A percentile compares a stretch with the other conserved stretches of the same genome.
phyloP scores from a whole-genome alignment of 2,113 vertebrate genomes.

The Micronycteris hirsuta region DNA sequence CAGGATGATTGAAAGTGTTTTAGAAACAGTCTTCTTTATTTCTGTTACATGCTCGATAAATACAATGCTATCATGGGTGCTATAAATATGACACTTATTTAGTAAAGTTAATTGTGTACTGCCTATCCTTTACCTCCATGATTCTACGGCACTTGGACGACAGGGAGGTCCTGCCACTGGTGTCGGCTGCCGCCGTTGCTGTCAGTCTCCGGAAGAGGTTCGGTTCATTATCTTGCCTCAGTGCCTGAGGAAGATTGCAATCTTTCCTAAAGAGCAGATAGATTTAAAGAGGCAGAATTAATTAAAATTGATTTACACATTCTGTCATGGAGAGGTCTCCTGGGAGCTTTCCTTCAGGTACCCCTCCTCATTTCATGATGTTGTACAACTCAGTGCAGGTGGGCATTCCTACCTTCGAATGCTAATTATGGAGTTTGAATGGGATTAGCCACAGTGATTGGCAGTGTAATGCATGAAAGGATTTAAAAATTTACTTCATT shows the following conservation, averaged over 20 bases:
- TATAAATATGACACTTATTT: constrained; percentile 48
- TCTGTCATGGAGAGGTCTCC: constrained; percentile 70
- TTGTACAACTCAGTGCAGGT: constrained; percentile 63
- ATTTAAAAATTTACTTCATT: constrained; percentile 66
- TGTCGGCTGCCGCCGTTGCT: constrained; percentile 45
- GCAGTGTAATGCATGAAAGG: constrained; percentile 57
- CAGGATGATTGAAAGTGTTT: neutral
- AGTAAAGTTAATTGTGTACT: neutral
- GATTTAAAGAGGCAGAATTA: constrained; percentile 83
- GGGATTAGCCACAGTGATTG: constrained; percentile 52
- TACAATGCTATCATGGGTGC: constrained; percentile 28
- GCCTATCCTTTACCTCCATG: neutral
- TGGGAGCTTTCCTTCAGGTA: constrained; percentile 57
- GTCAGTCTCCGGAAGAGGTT: constrained; percentile 73
- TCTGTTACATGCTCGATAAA: constrained; percentile 52
- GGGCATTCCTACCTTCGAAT: constrained; percentile 65
- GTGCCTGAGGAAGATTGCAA: constrained; percentile 72
- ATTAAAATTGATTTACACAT: constrained; percentile 83
- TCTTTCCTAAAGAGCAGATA: constrained; percentile 78
- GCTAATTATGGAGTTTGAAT: constrained; percentile 70
- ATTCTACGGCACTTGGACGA: constrained; percentile 30
- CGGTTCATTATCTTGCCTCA: constrained; percentile 79
- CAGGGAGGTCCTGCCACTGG: constrained; percentile 35
- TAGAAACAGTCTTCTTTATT: constrained; percentile 66
- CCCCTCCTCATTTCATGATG: constrained; percentile 41